Percentiles rank a stretch among this genome's conserved stretches.
Evolutionary conservation across 1,140 invertebrate species (phyloP).

Genomic region (Rhagoletis pomonella): DNA sequence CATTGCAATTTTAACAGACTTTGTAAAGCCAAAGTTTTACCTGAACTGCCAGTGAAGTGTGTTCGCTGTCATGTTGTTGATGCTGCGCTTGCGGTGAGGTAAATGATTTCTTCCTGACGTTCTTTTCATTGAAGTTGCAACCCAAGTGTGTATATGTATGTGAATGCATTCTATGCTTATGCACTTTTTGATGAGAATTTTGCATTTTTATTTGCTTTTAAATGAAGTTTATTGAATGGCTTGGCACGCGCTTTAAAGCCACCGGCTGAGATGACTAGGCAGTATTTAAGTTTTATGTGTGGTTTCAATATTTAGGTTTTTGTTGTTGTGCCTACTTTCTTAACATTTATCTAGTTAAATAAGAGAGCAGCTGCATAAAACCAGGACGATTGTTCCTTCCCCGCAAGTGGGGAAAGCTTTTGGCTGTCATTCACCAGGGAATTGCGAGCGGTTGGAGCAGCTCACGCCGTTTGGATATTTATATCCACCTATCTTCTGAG

Average conservation of each 20-base stretch:
- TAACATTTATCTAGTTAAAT: no score
- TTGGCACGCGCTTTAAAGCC: constrained; percentile 56
- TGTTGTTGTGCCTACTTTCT: background rate
- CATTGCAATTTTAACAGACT: background rate
- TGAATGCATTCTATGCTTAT: background rate
- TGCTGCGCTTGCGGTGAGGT: background rate
- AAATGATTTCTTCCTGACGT: background rate
- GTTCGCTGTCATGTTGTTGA: background rate
- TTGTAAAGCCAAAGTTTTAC: background rate
- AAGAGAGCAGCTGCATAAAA: no score
- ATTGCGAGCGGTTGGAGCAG: no score
- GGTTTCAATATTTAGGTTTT: constrained; percentile 3
- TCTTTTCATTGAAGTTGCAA: background rate
- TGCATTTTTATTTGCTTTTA: background rate
- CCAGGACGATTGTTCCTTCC: no score
- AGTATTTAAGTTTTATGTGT: background rate
- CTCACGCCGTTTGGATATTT: no score
- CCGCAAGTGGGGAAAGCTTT: no score
- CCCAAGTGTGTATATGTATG: background rate
- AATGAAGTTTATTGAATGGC: constrained; percentile 27
- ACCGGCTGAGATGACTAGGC: constrained; percentile 55
- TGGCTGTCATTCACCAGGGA: no score
- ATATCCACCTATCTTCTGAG: no score
- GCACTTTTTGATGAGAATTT: background rate
- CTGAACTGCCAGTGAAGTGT: background rate